Conservation (phyloP, 2,797 vertebrate species). For the Myripristis jacobus region DNA sequence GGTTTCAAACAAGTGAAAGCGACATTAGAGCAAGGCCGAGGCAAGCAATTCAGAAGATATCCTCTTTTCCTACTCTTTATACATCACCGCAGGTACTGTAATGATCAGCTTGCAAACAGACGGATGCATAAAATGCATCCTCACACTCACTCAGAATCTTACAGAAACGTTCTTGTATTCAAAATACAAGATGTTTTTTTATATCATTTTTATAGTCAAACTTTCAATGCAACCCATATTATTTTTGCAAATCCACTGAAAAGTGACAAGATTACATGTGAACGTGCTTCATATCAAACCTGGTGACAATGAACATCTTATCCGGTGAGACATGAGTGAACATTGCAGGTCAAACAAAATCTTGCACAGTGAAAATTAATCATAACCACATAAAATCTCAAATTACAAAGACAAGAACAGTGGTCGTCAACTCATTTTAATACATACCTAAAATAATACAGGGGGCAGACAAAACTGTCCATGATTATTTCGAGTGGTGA, state of each 20-base stretch:
- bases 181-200: constrained; percentile 22
- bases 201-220: constrained; percentile 7
- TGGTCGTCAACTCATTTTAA: constrained; percentile 24
- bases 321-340: constrained; percentile 50
- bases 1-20: constrained; percentile 46
- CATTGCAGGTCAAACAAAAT: constrained; percentile 25
- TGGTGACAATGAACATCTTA: constrained; percentile 33
- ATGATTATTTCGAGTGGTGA: not conserved
- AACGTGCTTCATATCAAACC: constrained; percentile 33
- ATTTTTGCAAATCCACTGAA: constrained; percentile 15
- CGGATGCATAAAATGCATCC: constrained; percentile 20
- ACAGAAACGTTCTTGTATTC: constrained; percentile 21
- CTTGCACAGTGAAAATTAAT: not conserved
- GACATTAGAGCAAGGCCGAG: constrained; percentile 20
- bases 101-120: constrained; percentile 16
- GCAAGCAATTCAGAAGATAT: not conserved
- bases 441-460: constrained; percentile 13
- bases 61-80: not conserved
- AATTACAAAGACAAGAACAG: constrained; percentile 33
- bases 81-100: not conserved
- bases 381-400: constrained; percentile 26
- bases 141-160: constrained; percentile 13
- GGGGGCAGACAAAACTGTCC: not conserved
- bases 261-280: constrained; percentile 40
- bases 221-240: constrained; percentile 3